Base-by-base conservation (phyloP, 2,888 invertebrate species). In the Cactoblastis cactorum region DNA sequence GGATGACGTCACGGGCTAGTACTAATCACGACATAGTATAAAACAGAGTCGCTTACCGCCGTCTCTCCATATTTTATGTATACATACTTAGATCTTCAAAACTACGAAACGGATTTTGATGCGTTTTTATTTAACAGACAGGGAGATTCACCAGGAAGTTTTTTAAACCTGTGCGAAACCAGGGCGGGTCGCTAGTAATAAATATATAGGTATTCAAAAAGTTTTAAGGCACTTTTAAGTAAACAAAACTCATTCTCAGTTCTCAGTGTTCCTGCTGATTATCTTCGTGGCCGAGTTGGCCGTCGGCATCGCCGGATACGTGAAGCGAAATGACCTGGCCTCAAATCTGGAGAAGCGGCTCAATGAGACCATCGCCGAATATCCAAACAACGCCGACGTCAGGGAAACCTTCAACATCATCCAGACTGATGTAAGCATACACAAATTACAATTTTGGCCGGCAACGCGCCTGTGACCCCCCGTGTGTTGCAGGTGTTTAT, bases 221-320 rank as follows among this genome's bases (percentile, higher is more conserved):
- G 3, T 22, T 22, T 22, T 22, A 4, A 22, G 5, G 5, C 22
- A 4, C 22, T 22, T 22, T 3, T 9, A 6, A 6, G 5, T 28
- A 28, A 28, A 1, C 8, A 28, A 6, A 3, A 28, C 28, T 9
- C 9, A 4, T 15, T 5, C 8, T 12, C 79, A 95, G 95, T 97
- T 96, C 88, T 93, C 95, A 2, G 91, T 93, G 49, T 90, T 97
- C 63, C 87, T 97, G 70, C 90, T 95, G 50, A 78, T 96, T 39
- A 94, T 97, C 65, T 95, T 97, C 81, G 89, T 95, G 8, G 85
- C 96, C 59, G 97, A 98, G 86, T 83, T 97, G 63, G 95, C 95
- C 0, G 94, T 95, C 57, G 97, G 96, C 61, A 93, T 97, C 69
- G 93, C 94, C n/a, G 95, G 94, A 45, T 96, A 95, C 80, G 90